A percentile compares a stretch with the other conserved stretches of the same genome.
Evolutionary conservation across 2,797 vertebrate genomes (phyloP).

Genomic region (Sparidentex hasta): DNA sequence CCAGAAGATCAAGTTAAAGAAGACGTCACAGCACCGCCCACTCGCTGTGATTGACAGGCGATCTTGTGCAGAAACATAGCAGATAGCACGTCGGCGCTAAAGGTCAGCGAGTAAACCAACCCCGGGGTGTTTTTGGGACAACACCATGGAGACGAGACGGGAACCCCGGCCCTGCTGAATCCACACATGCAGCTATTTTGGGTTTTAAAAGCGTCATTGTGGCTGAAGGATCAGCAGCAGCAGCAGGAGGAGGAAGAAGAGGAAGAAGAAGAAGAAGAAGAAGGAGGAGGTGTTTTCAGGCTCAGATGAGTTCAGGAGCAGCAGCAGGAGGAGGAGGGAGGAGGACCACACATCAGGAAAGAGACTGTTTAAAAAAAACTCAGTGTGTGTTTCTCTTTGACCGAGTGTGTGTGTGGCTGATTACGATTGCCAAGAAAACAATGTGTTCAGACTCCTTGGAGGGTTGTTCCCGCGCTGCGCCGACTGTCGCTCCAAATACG

Average conservation of each 20-base stretch:
- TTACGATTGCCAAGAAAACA: constrained; percentile 76
- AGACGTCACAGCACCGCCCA: neutral
- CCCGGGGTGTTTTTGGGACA: constrained; percentile 24
- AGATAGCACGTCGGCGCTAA: constrained; percentile 11
- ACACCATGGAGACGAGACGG: constrained; percentile 36
- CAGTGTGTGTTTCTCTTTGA: constrained; percentile 56
- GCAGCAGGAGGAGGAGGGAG: constrained; percentile 8
- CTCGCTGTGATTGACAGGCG: constrained; percentile 4
- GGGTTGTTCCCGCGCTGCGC: constrained; percentile 53
- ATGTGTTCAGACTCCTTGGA: constrained; percentile 72
- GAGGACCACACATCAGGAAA: constrained; percentile 76
- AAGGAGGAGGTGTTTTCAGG: constrained; percentile 30
- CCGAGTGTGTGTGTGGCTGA: constrained; percentile 54
- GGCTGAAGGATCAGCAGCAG: constrained; percentile 31
- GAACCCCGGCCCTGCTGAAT: neutral
- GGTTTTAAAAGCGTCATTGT: constrained; percentile 38
- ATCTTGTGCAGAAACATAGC: neutral
- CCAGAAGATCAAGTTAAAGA: neutral
- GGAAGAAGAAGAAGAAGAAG: neutral
- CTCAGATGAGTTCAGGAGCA: constrained; percentile 55
- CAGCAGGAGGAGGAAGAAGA: constrained; percentile 16
- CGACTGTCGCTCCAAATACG: constrained; percentile 52
- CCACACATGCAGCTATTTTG: constrained; percentile 36
- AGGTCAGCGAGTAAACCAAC: constrained; percentile 24
- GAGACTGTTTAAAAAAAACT: constrained; percentile 68